Conservation (phyloP, 2,888 invertebrate species). For the Diloba caeruleocephala region DNA sequence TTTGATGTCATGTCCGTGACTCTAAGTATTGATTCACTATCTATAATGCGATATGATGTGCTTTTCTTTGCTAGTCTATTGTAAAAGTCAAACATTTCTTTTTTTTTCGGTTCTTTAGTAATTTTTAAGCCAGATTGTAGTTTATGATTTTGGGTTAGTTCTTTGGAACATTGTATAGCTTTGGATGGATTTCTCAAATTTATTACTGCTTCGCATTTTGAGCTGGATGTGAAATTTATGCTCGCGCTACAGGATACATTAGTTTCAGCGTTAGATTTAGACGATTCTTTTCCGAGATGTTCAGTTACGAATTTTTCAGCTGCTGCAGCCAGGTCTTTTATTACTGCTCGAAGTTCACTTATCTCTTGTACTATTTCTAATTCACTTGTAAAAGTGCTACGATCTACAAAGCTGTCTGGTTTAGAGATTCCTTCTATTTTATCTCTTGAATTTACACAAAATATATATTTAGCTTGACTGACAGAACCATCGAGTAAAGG, state of each 20-base stretch:
- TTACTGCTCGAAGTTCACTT: constrained; percentile 67
- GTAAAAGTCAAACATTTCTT: constrained; percentile 55
- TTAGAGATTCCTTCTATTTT: constrained; percentile 37
- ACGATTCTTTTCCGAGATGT: constrained; percentile 52
- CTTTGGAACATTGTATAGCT: constrained; percentile 66
- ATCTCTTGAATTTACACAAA: constrained; percentile 51
- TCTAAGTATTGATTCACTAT: constrained; percentile 78
- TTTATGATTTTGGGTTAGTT: constrained; percentile 50
- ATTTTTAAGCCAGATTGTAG: constrained; percentile 63
- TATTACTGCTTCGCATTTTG: constrained; percentile 33
- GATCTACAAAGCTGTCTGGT: constrained; percentile 30
- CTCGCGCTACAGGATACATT: constrained; percentile 29
- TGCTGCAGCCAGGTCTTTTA: constrained; percentile 67
- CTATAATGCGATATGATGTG: constrained; percentile 77
- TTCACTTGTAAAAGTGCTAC: constrained; percentile 52
- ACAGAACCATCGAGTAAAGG: constrained; percentile 71
- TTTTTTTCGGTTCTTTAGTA: constrained; percentile 64
- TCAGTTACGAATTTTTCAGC: constrained; percentile 68
- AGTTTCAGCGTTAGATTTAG: constrained; percentile 32
- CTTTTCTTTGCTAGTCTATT: constrained; percentile 67
- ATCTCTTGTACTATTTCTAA: constrained; percentile 70
- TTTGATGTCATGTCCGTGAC: constrained; percentile 81
- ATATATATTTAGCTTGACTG: constrained; percentile 69
- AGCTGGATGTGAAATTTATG: constrained; percentile 33
- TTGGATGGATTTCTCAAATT: constrained; percentile 55